Evolutionary conservation across 1,140 invertebrate species (phyloP).

Genomic region (Drosophila punjabiensis): DNA sequence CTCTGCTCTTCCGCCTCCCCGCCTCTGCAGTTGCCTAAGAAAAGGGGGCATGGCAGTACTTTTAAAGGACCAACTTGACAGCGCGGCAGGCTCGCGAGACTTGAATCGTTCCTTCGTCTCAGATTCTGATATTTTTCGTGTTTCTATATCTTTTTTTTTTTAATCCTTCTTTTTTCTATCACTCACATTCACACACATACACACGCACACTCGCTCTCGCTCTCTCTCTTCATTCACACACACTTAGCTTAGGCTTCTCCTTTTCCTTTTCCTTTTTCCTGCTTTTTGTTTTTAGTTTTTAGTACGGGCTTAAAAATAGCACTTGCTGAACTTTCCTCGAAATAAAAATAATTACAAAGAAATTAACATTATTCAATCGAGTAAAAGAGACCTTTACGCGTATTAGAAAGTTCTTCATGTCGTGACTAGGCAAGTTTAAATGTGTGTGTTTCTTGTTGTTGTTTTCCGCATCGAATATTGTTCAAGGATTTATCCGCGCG

Average conservation of each 20-base stretch:
- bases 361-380: conserved; percentile 34
- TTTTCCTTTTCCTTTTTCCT: conserved; percentile 2
- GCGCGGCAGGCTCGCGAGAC: conserved; percentile 43
- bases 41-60: conserved; percentile 66
- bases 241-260: conserved; percentile 53
- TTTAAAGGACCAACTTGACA: conserved; percentile 36
- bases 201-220: conserved; percentile 11
- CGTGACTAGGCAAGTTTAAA: conserved; percentile 80
- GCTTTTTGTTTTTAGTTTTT: conserved; percentile 48
- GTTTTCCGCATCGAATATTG: neutral
- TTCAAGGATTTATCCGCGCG: neutral
- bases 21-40: conserved; percentile 30
- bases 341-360: conserved; percentile 32
- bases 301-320: conserved; percentile 78
- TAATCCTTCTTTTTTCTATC: conserved; percentile 13
- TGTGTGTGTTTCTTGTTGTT: conserved; percentile 33
- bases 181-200: conserved; percentile 21
- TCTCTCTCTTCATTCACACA: conserved; percentile 8
- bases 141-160: neutral
- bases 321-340: conserved; percentile 59
- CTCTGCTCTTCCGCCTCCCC: conserved; percentile 24
- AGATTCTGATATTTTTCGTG: conserved; percentile 23
- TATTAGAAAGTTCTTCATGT: conserved; percentile 75
- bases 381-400: conserved; percentile 57
- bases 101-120: conserved; percentile 9